Base-by-base conservation (phyloP, 2,888 invertebrate genomes). In the Agonum fuliginosum region DNA sequence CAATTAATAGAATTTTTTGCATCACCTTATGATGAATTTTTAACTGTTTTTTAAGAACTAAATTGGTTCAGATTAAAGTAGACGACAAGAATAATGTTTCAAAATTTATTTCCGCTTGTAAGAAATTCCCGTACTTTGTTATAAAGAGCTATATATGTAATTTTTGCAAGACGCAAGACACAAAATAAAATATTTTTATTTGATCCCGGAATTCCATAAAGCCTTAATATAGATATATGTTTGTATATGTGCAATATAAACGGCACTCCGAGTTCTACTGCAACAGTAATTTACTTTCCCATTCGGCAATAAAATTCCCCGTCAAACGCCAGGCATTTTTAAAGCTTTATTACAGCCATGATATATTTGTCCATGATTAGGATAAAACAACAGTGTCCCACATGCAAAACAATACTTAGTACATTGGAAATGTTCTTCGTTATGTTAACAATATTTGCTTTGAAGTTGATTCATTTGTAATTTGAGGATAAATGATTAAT, bases 171-270 rank as follows among this genome's bases (percentile, higher is more conserved):
- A 54, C 54, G 54, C 48, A 48, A 48, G 22, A 54, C 27, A 54
- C 54, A 54, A 54, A 54, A 54, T 54, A 54, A 54, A 54, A 54
- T 24, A 24, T 24, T 54, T 54, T 54, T 54, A 54, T 54, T 22
- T 54, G 24, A 54, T 54, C 14, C 54, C 20, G 10, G 48, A 48
- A 27, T 65, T 34, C 65, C 10, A 65, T 65, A 65, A 65, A 65
- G 34, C 65, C 37, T 30, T 65, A 65, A 65, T 65, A 34, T 65
- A 37, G 65, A 65, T 65, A 65, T 65, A 65, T 65, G 65, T 12
- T 65, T 65, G 65, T 65, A 34, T 37, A 65, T 65, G 37, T 65
- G 65, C 65, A 65, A 65, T 24, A 65, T 65, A 65, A 65, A 30
- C 34, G 30, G 65, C 20, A 62, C 34, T 65, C 12, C 4, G 10